Evolutionary conservation across 2,888 invertebrate genomes (phyloP).

Genomic region (Hyppa rectilinea): DNA sequence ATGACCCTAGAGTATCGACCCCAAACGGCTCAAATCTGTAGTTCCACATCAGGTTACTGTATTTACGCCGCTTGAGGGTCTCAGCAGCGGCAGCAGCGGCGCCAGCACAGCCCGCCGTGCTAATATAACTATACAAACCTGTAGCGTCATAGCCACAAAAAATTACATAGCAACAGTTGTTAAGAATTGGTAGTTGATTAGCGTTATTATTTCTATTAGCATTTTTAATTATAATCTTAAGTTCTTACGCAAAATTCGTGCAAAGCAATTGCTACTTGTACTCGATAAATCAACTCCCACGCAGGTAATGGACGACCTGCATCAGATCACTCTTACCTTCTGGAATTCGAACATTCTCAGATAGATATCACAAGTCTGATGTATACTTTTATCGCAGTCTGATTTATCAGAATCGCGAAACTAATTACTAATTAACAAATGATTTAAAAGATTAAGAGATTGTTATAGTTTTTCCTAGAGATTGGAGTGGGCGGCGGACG

Average conservation of each 20-base stretch:
- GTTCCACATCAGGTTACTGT: too few relatives aligned
- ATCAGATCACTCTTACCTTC: background rate
- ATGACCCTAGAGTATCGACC: too few relatives aligned
- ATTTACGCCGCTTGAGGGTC: too few relatives aligned
- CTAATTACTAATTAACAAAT: background rate
- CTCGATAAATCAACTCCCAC: background rate
- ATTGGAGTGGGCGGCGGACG: background rate
- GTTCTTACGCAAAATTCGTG: background rate
- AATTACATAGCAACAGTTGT: constrained; percentile 15
- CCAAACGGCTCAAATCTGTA: too few relatives aligned
- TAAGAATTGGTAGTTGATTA: constrained; percentile 22
- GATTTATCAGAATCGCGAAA: background rate
- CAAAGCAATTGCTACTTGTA: background rate
- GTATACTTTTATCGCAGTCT: background rate
- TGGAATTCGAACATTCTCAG: background rate
- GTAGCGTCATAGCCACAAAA: background rate
- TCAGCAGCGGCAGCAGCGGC: too few relatives aligned
- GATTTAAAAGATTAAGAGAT: too few relatives aligned
- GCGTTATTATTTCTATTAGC: constrained; percentile 4
- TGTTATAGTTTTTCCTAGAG: background rate
- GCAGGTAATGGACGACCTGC: background rate
- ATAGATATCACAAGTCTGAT: too few relatives aligned
- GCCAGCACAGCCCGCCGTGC: too few relatives aligned
- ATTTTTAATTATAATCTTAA: too few relatives aligned
- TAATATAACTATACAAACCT: too few relatives aligned